These are phyloP conservation scores for Sebastes taczanowskii DNA, from an alignment of 2,797 vertebrate species.

Conservation along the genomic window DNA sequence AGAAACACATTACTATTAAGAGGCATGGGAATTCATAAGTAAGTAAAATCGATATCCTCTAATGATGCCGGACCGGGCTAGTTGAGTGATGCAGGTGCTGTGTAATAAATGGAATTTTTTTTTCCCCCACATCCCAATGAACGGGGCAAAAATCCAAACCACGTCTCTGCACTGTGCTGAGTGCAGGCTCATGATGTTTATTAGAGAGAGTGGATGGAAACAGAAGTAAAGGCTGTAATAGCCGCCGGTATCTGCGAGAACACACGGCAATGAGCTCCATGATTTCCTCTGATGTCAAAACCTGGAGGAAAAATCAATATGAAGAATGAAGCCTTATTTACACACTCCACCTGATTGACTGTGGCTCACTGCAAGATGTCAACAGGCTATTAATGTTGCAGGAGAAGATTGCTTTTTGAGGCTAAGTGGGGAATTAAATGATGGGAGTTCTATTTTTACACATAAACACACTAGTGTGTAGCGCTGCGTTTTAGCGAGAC, in stretches of 20 bases:
- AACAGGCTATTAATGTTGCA: conserved; percentile 65
- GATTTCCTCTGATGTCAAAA: conserved; percentile 73
- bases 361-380: conserved; percentile 60
- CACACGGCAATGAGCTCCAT: conserved; percentile 48
- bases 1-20: background rate
- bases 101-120: background rate
- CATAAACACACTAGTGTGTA: conserved; percentile 18
- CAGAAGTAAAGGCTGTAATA: conserved; percentile 38
- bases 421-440: conserved; percentile 65
- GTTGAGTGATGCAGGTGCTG: background rate
- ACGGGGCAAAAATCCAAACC: conserved; percentile 1
- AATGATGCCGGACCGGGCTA: background rate
- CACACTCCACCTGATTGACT: conserved; percentile 67
- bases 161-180: background rate
- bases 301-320: conserved; percentile 72
- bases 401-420: conserved; percentile 59
- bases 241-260: conserved; percentile 36
- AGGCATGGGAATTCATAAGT: background rate
- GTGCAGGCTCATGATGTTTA: conserved; percentile 9
- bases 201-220: conserved; percentile 28
- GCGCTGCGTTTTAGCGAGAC: conserved; percentile 26
- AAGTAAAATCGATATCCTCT: conserved; percentile 7
- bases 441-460: conserved; percentile 50
- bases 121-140: background rate
- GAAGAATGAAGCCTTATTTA: conserved; percentile 71